These are phyloP conservation scores for Lutjanus erythropterus DNA, from an alignment of 2,113 vertebrate genomes.

Conservation along the genomic window DNA sequence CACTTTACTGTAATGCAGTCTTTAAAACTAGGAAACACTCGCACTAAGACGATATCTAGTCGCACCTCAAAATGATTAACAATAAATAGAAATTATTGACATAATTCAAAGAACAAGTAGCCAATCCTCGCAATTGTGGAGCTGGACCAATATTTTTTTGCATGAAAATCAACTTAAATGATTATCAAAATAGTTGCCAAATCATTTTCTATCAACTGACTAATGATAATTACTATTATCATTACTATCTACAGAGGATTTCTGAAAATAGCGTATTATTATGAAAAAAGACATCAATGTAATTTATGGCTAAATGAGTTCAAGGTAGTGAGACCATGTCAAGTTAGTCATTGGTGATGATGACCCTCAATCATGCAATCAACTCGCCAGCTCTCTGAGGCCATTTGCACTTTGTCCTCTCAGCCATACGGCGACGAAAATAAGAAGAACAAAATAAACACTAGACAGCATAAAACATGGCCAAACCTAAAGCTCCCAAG, in stretches of 20 bases:
- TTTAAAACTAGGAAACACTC: too few relatives aligned
- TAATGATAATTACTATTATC: too few relatives aligned
- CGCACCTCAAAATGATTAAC: not conserved
- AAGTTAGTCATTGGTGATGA: conserved; percentile 32
- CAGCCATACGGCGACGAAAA: too few relatives aligned
- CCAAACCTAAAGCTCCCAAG: too few relatives aligned
- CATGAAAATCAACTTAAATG: too few relatives aligned
- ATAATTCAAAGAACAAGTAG: not conserved
- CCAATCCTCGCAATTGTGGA: not conserved
- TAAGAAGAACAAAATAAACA: too few relatives aligned
- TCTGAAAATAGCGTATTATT: not conserved
- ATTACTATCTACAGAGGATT: conserved; percentile 1
- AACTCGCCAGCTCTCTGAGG: not conserved
- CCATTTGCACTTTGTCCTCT: conserved; percentile 24
- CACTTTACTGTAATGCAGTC: too few relatives aligned
- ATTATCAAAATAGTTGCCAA: too few relatives aligned
- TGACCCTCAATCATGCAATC: conserved; percentile 42
- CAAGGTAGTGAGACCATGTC: not conserved
- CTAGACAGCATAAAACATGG: too few relatives aligned
- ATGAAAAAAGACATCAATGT: not conserved
- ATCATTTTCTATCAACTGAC: not conserved
- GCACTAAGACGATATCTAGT: too few relatives aligned
- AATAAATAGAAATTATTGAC: not conserved
- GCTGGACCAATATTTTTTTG: not conserved
- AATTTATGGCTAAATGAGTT: conserved; percentile 11